phyloP scores from a whole-genome alignment of 2,888 invertebrate genomes.

The Pegoplata infirma region DNA sequence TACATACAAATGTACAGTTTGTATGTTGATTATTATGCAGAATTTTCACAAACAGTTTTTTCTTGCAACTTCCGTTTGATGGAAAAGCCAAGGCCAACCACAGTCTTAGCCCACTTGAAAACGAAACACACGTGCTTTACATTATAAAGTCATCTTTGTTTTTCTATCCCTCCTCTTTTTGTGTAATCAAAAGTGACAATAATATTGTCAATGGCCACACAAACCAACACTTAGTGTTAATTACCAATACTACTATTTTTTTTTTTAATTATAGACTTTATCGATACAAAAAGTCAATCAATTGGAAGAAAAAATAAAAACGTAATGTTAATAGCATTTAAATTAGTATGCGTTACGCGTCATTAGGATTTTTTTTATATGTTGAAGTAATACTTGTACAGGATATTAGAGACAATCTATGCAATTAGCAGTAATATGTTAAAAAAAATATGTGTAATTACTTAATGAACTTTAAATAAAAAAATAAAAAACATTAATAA shows the following conservation, averaged over 20 bases:
- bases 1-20: too few relatives aligned
- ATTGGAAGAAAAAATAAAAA: slow-evolving; percentile 27
- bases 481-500: neutral
- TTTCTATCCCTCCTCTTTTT: slow-evolving; percentile 9
- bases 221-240: slow-evolving; percentile 57
- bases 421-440: slow-evolving; percentile 50
- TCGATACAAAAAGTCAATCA: slow-evolving; percentile 54
- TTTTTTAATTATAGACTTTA: slow-evolving; percentile 52
- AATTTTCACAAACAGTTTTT: slow-evolving; percentile 49
- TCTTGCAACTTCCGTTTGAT: slow-evolving; percentile 52
- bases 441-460: slow-evolving; percentile 49
- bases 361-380: slow-evolving; percentile 50
- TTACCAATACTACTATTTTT: slow-evolving; percentile 43
- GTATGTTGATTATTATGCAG: neutral
- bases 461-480: slow-evolving; percentile 47
- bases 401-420: slow-evolving; percentile 57
- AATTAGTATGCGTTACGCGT: slow-evolving; percentile 64
- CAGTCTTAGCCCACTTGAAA: slow-evolving; percentile 34
- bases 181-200: slow-evolving; percentile 58
- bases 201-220: slow-evolving; percentile 59
- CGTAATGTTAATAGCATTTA: slow-evolving; percentile 60
- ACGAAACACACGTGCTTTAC: slow-evolving; percentile 53
- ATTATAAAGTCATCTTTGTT: slow-evolving; percentile 54
- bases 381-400: slow-evolving; percentile 11
- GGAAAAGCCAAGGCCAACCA: neutral